A percentile compares a stretch with the other conserved stretches of the same genome.
Conservation (phyloP, 2,888 invertebrate genomes). For the Lasioglossum villosulum region DNA sequence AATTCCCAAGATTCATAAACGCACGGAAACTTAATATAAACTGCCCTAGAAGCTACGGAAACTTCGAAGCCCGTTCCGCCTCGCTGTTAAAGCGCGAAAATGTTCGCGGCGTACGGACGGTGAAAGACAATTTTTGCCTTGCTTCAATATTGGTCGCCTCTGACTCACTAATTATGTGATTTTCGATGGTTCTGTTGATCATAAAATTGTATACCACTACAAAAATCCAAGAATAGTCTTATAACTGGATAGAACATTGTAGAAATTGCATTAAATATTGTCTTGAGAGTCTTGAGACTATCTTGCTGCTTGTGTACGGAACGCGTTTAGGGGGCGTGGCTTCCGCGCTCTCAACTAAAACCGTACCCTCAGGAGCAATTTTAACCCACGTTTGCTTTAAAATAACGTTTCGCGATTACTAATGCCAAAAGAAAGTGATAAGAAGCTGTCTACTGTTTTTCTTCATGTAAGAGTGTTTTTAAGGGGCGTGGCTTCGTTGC, state of each 20-base stretch:
- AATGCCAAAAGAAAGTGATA: too few species aligned
- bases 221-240: background rate
- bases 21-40: conserved; percentile 1
- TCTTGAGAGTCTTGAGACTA: background rate
- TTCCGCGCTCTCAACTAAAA: background rate
- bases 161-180: background rate
- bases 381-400: background rate
- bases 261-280: background rate
- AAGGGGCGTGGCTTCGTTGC: too few species aligned
- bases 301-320: background rate
- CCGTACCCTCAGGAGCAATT: background rate
- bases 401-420: too few species aligned
- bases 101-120: background rate
- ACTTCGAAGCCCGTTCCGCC: background rate
- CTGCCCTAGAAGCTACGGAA: conserved; percentile 5
- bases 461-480: too few species aligned
- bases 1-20: conserved; percentile 13
- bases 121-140: background rate
- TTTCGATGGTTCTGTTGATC: background rate
- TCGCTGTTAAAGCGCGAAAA: background rate
- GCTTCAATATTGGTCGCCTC: background rate
- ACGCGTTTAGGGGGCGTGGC: background rate
- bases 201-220: background rate
- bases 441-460: too few species aligned
- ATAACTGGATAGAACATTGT: background rate